phyloP scores from a whole-genome alignment of 1,140 invertebrate genomes.

The Tetragnatha versicolor region DNA sequence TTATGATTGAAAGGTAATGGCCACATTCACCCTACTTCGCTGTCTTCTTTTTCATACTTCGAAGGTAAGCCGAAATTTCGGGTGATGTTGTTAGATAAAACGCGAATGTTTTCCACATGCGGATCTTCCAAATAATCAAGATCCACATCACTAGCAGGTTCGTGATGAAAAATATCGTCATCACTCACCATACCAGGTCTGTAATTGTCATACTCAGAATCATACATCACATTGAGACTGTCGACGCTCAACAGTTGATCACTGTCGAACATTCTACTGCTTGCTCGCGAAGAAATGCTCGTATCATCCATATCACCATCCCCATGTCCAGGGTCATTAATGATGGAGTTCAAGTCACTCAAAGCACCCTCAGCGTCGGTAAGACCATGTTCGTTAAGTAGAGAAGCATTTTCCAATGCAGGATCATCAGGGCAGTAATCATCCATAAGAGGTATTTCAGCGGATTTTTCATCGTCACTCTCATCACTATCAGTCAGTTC shows the following conservation, averaged over 20 bases:
- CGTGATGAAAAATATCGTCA: slow-evolving; percentile 65
- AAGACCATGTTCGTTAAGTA: slow-evolving; percentile 83
- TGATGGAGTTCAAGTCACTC: slow-evolving; percentile 85
- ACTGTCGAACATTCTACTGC: slow-evolving; percentile 77
- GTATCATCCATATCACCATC: slow-evolving; percentile 70
- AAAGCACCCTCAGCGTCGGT: slow-evolving; percentile 84
- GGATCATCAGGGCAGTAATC: slow-evolving; percentile 79
- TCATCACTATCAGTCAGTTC: slow-evolving; percentile 48
- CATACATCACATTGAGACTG: slow-evolving; percentile 81
- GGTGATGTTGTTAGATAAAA: slow-evolving; percentile 77
- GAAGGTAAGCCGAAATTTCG: slow-evolving; percentile 75
- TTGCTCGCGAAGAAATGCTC: slow-evolving; percentile 78
- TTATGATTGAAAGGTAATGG: neutral
- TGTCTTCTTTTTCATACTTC: slow-evolving; percentile 42
- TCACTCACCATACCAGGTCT: slow-evolving; percentile 63
- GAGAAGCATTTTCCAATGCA: slow-evolving; percentile 80
- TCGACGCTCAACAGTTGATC: slow-evolving; percentile 79
- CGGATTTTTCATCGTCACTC: slow-evolving; percentile 55
- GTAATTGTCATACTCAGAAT: slow-evolving; percentile 81
- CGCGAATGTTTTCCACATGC: slow-evolving; percentile 77
- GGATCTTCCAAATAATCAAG: slow-evolving; percentile 71
- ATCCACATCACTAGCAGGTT: slow-evolving; percentile 63
- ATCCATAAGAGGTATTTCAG: slow-evolving; percentile 76
- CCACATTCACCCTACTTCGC: slow-evolving; percentile 33
- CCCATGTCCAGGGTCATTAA: slow-evolving; percentile 68